Conservation (phyloP, 1,140 invertebrate genomes). For the Dufourea novaeangliae region DNA sequence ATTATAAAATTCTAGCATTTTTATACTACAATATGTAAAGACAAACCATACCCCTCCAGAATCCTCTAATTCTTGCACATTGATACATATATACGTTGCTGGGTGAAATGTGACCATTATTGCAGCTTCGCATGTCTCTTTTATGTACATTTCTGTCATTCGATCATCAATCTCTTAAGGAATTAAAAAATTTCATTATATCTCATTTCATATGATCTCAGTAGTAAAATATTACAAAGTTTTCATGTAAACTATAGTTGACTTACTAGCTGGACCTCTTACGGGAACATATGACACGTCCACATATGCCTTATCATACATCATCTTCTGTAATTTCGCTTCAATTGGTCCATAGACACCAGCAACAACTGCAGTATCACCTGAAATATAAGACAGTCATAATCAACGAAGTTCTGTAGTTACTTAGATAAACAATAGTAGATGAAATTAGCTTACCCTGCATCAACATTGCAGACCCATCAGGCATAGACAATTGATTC, state of each 20-base stretch:
- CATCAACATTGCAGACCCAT: constrained; percentile 88
- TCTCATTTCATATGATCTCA: too few species aligned
- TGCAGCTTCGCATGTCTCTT: constrained; percentile 88
- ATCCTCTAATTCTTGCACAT: constrained; percentile 94
- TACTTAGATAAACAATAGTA: too few species aligned
- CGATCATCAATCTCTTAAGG: constrained; percentile 86
- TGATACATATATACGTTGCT: constrained; percentile 88
- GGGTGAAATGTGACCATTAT: constrained; percentile 88
- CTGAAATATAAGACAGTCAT: constrained; percentile 82
- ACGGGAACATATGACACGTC: constrained; percentile 91
- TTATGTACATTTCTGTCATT: constrained; percentile 88
- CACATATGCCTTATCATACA: constrained; percentile 89
- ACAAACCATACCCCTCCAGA: constrained; percentile 86
- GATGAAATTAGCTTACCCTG: constrained; percentile 82
- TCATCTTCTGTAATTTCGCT: constrained; percentile 88
- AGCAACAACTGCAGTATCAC: constrained; percentile 88
- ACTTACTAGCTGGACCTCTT: constrained; percentile 87
- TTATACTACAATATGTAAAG: constrained; percentile 1
- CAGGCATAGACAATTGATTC: constrained; percentile 86
- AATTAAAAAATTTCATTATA: constrained; percentile 39
- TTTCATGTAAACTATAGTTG: neutral
- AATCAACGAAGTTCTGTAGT: too few species aligned
- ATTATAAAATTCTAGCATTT: neutral
- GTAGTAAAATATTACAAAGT: neutral
- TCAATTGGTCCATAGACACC: constrained; percentile 93